These are phyloP conservation scores for Drosophila insularis DNA, from an alignment of 1,140 invertebrate species.

Conservation along the genomic window DNA sequence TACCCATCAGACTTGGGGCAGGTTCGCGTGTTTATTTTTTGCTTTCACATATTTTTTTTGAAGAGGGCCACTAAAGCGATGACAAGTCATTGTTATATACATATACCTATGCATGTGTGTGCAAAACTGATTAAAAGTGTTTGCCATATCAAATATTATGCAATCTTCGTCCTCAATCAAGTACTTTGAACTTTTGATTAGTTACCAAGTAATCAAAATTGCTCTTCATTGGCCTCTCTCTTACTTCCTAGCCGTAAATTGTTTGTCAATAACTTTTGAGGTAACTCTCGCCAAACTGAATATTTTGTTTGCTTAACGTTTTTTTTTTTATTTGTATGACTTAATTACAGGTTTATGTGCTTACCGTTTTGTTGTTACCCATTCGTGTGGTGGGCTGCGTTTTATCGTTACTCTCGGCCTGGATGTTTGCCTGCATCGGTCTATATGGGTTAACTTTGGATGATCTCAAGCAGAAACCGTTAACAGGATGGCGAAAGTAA, in stretches of 20 bases:
- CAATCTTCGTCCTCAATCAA: too few relatives aligned
- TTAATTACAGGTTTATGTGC: constrained; percentile 88
- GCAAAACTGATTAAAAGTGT: too few relatives aligned
- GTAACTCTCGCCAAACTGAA: neutral
- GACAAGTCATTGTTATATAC: too few relatives aligned
- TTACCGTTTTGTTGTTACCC: constrained; percentile 90
- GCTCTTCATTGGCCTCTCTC: too few relatives aligned
- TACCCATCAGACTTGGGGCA: neutral
- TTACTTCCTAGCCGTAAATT: too few relatives aligned
- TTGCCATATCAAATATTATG: too few relatives aligned
- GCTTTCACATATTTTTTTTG: too few relatives aligned
- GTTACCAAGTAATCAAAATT: too few relatives aligned
- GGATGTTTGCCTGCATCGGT: constrained; percentile 91
- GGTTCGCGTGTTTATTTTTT: too few relatives aligned
- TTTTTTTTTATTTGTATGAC: neutral
- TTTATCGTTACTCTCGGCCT: constrained; percentile 89
- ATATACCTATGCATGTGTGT: too few relatives aligned
- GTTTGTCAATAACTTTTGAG: neutral
- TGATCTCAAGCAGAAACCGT: constrained; percentile 88
- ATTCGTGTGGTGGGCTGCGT: constrained; percentile 90
- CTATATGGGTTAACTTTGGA: constrained; percentile 90
- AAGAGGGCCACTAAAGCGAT: too few relatives aligned
- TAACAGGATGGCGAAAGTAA: constrained; percentile 93
- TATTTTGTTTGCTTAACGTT: neutral
- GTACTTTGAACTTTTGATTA: too few relatives aligned